Evolutionary conservation across 2,888 invertebrate genomes (phyloP), one percentile per base, ranked within the genome.

Genomic region (Andrena dorsata): DNA sequence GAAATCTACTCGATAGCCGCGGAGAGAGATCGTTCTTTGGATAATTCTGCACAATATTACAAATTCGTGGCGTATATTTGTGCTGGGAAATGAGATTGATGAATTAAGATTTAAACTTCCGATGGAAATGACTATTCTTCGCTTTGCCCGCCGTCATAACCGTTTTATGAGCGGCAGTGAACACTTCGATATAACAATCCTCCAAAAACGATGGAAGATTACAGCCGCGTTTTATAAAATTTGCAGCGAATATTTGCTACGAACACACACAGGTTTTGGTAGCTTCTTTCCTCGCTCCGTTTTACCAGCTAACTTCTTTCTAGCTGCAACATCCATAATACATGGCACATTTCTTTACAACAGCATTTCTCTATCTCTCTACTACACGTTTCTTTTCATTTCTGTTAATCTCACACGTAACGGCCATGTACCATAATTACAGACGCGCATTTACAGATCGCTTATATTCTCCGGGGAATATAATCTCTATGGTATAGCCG

Each of bases 201-300:
- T 88, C 89, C 89, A 86, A 79, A 76, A 82, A 89, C 76, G 82
- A 87, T 86, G 83, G 83, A 89, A 86, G 84, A 89, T 80, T 53
- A 71, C 51, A 85, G 88, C 89, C 85, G 86, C 86, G 81, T 56
- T 51, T 53, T 90, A 90, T 84, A 91, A 91, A 90, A 90, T 85
- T 88, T 86, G 83, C 86, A 87, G 87, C 87, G 70, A 86, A 83
- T 86, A 89, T 83, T 90, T 85, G 86, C 89, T 89, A 90, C 90
- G 92, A 92, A 92, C 92, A 92, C 92, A 91, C 91, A 83, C 80
- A 91, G 90, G 89, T 90, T 92, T 88, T 89, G 85, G 86, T 90
- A 87, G 89, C 86, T 87, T 88, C 73, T 80, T 84, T 86, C 64
- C 41, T 71, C 71, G 85, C 68, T 73, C 30, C 80, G 32, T 63